phyloP scores from a whole-genome alignment of 2,888 invertebrate species.

The Eristalis tenax region DNA sequence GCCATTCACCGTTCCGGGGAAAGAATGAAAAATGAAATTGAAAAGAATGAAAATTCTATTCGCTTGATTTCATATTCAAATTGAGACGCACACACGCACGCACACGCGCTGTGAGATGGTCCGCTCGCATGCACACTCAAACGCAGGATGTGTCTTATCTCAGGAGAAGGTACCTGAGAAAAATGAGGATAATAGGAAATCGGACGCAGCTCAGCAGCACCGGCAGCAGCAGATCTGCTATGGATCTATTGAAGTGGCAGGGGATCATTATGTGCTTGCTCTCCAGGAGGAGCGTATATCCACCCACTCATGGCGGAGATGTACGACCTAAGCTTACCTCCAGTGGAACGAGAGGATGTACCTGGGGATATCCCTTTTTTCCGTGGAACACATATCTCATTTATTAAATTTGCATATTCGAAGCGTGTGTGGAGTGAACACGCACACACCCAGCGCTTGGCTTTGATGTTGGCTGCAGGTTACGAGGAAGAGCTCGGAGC shows the following conservation, averaged over 20 bases:
- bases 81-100: constrained; percentile 28
- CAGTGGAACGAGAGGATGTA: constrained; percentile 18
- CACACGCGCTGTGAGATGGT: neutral
- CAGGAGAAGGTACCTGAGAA: neutral
- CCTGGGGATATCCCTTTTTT: constrained; percentile 12
- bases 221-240: neutral
- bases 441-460: neutral
- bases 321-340: constrained; percentile 1
- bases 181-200: constrained; percentile 35
- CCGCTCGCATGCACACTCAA: neutral
- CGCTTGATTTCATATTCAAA: constrained; percentile 66
- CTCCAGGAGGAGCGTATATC: neutral
- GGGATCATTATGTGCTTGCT: constrained; percentile 2
- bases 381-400: constrained; percentile 25
- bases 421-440: constrained; percentile 25
- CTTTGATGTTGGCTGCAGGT: constrained; percentile 16
- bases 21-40: constrained; percentile 27
- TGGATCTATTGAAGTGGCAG: neutral
- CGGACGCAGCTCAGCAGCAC: constrained; percentile 7
- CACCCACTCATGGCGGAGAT: constrained; percentile 1
- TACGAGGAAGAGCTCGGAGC: neutral
- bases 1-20: constrained; percentile 5
- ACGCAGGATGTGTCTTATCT: constrained; percentile 8
- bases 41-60: constrained; percentile 62
- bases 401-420: constrained; percentile 46